phyloP scores from a whole-genome alignment of 2,113 vertebrate species.

The Benitochromis conjunctus region DNA sequence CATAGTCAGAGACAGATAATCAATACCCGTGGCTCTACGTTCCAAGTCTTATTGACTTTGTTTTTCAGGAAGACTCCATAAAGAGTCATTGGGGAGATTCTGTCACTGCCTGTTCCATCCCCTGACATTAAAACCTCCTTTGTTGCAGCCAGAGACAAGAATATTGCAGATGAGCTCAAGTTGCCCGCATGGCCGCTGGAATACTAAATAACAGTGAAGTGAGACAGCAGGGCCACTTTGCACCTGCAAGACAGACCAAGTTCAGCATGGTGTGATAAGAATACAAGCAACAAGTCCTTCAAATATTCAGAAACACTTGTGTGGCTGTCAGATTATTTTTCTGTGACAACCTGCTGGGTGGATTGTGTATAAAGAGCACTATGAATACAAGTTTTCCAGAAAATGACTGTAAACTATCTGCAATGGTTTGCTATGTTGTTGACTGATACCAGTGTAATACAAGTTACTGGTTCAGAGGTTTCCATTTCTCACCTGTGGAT shows the following conservation, averaged over 20 bases:
- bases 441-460: background rate
- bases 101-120: slow-evolving; percentile 59
- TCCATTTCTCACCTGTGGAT: background rate
- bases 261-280: slow-evolving; percentile 17
- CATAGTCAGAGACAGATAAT: slow-evolving; percentile 70
- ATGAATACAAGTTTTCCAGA: background rate
- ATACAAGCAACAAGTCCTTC: slow-evolving; percentile 17
- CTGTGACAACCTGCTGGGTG: background rate
- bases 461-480: background rate
- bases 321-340: slow-evolving; percentile 12
- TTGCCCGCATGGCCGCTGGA: background rate
- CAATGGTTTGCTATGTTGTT: background rate
- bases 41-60: slow-evolving; percentile 73
- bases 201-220: slow-evolving; percentile 41
- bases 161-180: background rate
- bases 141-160: slow-evolving; percentile 2
- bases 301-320: background rate
- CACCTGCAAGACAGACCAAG: slow-evolving; percentile 14
- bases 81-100: slow-evolving; percentile 68
- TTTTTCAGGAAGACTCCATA: slow-evolving; percentile 75
- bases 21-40: slow-evolving; percentile 61
- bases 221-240: slow-evolving; percentile 30
- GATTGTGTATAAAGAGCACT: background rate
- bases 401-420: background rate
- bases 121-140: slow-evolving; percentile 50